Evolutionary conservation across 1,140 invertebrate species (phyloP), one percentile per base, ranked within the genome.

Genomic region (Lutraria rhynchaena): DNA sequence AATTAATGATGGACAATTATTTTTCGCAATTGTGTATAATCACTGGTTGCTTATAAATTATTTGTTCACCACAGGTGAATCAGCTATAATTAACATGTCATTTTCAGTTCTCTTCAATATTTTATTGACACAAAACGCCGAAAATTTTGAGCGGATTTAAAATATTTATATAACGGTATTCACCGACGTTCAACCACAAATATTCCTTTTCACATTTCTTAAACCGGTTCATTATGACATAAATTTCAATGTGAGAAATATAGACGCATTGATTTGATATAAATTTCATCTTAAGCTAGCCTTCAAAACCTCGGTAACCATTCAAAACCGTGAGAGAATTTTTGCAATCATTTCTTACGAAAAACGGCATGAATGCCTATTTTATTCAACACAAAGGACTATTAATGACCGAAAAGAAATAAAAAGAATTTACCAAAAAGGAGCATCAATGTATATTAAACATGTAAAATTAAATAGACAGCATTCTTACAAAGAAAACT

Each of bases 161-260:
- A 17, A 44, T 65, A 29, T 65, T 44, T 65, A 44, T 44, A 65
- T 44, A 65, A 65, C 35, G 61, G 61, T 46, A 49, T 65, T 65
- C 41, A 65, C 13, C 24, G 5, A n/a, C 61, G 15, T 17, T 22
- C 61, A 65, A 65, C 61, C 61, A 41, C 61, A 65, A 65, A 41
- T 65, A 65, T 65, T 65, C 46, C 33, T 51, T 51, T 61, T 51
- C 51, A 22, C 57, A n/a, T 7, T 13, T 44, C 1, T 15, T 33
- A 1, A 29, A 35, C 37, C n/a, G 37, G n/a, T 60, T 29, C 61
- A 65, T 65, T 65, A 65, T 65, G 61, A 46, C 41, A 65, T 65
- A 65, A 44, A 65, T 65, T n/a, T 65, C 61, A 44, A 44, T 65
- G 46, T 65, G 61, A n/a, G 46, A 65, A 65, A 65, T 65, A n/a